A percentile compares a stretch with the other conserved stretches of the same genome.
Evolutionary conservation across 2,797 vertebrate genomes (phyloP).

Genomic region (Amniataba percoides): DNA sequence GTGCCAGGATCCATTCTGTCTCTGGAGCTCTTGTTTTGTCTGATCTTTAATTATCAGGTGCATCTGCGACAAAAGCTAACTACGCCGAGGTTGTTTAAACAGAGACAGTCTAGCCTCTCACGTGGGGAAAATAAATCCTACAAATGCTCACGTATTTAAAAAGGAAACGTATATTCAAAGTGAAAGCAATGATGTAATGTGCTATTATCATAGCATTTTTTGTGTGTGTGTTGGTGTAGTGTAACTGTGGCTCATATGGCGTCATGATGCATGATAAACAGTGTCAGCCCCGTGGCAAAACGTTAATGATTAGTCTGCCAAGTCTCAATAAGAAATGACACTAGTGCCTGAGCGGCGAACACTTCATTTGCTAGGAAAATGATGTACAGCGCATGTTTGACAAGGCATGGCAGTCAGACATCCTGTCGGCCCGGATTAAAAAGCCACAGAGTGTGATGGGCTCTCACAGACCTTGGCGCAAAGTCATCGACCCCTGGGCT

Average conservation of each 20-base stretch:
- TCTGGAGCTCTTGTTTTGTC: conserved; percentile 38
- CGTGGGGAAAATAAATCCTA: not conserved
- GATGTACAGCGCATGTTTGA: conserved; percentile 46
- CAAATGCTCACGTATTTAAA: not conserved
- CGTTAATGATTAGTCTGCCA: conserved; percentile 52
- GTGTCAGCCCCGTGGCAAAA: conserved; percentile 21
- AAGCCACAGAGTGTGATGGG: conserved; percentile 32
- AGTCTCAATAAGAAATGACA: conserved; percentile 53
- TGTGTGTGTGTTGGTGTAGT: not conserved
- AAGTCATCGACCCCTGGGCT: conserved; percentile 28
- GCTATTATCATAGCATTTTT: not conserved
- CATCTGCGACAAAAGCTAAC: conserved; percentile 47
- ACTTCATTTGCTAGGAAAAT: conserved; percentile 66
- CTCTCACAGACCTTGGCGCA: conserved; percentile 37
- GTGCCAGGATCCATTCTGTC: conserved; percentile 39
- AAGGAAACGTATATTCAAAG: not conserved
- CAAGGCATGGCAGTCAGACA: conserved; percentile 29
- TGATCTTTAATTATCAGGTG: conserved; percentile 59
- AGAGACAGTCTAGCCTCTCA: not conserved
- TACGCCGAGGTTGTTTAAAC: conserved; percentile 30
- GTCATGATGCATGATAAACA: conserved; percentile 32
- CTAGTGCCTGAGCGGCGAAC: conserved; percentile 22
- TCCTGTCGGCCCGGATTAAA: conserved; percentile 50
- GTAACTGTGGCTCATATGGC: conserved; percentile 15
- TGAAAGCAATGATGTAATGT: conserved; percentile 2